These are phyloP conservation scores for Ophiothrix spiculata DNA, from an alignment of 35 echinoderm and acorn worm genomes.

Conservation along the genomic window DNA sequence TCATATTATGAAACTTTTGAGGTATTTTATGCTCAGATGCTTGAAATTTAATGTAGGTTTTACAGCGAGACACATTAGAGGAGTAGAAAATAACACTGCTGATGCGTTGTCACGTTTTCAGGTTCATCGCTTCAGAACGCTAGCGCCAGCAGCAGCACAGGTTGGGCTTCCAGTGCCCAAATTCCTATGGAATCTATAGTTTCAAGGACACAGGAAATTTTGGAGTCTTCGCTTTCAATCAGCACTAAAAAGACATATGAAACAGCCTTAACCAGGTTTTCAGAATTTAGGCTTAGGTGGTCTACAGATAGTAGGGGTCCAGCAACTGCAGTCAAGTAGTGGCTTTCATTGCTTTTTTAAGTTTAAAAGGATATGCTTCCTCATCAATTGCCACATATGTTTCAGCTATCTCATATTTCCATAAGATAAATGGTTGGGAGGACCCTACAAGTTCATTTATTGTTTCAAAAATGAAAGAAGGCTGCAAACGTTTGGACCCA, in stretches of 20 bases:
- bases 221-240: not conserved
- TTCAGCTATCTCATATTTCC: not conserved
- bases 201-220: not conserved
- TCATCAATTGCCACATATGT: not conserved
- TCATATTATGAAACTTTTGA: constrained; percentile 27
- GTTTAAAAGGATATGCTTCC: not conserved
- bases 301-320: not conserved
- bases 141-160: not conserved
- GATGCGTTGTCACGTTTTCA: constrained; percentile 19
- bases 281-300: not conserved
- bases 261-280: not conserved
- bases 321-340: not conserved
- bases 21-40: constrained; percentile 7
- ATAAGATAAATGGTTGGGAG: not conserved
- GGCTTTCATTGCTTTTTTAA: not conserved
- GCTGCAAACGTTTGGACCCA: not conserved
- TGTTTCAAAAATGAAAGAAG: not conserved
- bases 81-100: constrained; percentile 10
- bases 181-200: constrained; percentile 15
- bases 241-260: not conserved
- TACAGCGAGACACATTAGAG: constrained; percentile 15
- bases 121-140: not conserved
- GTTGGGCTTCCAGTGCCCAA: not conserved
- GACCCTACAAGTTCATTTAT: not conserved
- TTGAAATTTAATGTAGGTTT: constrained; percentile 13